These are phyloP conservation scores for Pedicia rivosa DNA, from an alignment of 2,888 invertebrate genomes.

Conservation along the genomic window DNA sequence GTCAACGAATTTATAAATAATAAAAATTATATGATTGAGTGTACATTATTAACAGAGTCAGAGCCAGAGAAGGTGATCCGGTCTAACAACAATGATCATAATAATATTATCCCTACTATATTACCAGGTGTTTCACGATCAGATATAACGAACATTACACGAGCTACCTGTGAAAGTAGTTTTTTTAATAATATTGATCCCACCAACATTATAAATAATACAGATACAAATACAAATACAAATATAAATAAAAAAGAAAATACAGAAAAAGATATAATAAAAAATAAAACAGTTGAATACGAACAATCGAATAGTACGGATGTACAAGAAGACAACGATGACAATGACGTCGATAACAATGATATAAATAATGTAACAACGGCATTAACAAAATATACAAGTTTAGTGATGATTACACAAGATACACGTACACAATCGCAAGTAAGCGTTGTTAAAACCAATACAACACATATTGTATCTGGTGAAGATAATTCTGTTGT, in stretches of 20 bases:
- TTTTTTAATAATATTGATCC: slow-evolving; percentile 1
- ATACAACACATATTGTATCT: slow-evolving; percentile 54
- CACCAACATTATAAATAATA: slow-evolving; percentile 9
- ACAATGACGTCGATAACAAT: slow-evolving; percentile 32
- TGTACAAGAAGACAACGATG: not conserved
- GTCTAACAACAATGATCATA: not conserved
- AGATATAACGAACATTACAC: not conserved
- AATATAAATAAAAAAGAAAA: slow-evolving; percentile 1
- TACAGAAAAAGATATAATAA: slow-evolving; percentile 23
- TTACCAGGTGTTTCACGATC: not conserved
- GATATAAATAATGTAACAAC: slow-evolving; percentile 10
- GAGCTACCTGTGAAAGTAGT: slow-evolving; percentile 7
- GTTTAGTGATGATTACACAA: slow-evolving; percentile 82
- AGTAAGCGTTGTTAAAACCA: slow-evolving; percentile 60
- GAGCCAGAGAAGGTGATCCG: not conserved
- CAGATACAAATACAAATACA: slow-evolving; percentile 10
- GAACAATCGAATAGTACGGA: slow-evolving; percentile 10
- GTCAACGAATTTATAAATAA: too few relatives aligned
- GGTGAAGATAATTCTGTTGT: slow-evolving; percentile 34
- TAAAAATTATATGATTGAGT: too few relatives aligned
- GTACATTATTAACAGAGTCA: too few relatives aligned
- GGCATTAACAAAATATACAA: slow-evolving; percentile 56
- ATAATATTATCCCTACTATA: not conserved
- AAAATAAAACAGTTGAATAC: slow-evolving; percentile 11
- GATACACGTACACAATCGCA: slow-evolving; percentile 34